Percentiles rank a stretch among this genome's conserved stretches.
Evolutionary conservation across 2,888 invertebrate species (phyloP).

Genomic region (Orthosia gothica): DNA sequence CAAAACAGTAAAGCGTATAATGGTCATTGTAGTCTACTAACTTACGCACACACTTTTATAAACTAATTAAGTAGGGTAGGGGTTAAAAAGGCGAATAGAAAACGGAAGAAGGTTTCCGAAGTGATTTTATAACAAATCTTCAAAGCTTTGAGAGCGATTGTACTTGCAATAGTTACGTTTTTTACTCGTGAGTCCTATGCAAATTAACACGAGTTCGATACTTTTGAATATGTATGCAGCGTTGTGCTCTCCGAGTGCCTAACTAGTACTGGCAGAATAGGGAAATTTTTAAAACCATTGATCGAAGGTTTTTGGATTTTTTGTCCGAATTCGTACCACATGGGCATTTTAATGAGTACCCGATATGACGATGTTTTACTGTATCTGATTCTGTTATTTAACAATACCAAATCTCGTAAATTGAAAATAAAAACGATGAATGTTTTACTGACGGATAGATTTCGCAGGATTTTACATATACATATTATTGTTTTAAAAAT

Average conservation of each 20-base stretch:
- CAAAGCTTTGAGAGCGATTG: constrained; percentile 28
- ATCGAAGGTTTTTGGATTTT: background rate
- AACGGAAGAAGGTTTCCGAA: background rate
- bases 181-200: constrained; percentile 58
- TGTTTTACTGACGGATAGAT: background rate
- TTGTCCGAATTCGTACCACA: background rate
- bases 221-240: constrained; percentile 71
- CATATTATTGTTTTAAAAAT: constrained; percentile 22
- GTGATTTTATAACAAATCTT: constrained; percentile 10
- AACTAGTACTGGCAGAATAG: constrained; percentile 18
- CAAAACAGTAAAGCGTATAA: background rate
- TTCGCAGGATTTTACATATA: constrained; percentile 9
- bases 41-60: background rate
- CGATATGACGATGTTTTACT: background rate
- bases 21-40: too few relatives aligned
- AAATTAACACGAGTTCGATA: constrained; percentile 70
- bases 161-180: constrained; percentile 43
- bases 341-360: background rate
- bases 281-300: constrained; percentile 7
- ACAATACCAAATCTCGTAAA: background rate
- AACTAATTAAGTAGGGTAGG: background rate
- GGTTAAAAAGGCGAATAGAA: background rate
- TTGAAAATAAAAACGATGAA: constrained; percentile 12
- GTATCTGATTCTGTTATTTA: background rate
- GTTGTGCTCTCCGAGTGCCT: constrained; percentile 31